Percentiles rank a stretch among this genome's conserved stretches.
These are phyloP conservation scores for Gryllus bimaculatus DNA, from an alignment of 1,140 invertebrate species.

Conservation along the genomic window DNA sequence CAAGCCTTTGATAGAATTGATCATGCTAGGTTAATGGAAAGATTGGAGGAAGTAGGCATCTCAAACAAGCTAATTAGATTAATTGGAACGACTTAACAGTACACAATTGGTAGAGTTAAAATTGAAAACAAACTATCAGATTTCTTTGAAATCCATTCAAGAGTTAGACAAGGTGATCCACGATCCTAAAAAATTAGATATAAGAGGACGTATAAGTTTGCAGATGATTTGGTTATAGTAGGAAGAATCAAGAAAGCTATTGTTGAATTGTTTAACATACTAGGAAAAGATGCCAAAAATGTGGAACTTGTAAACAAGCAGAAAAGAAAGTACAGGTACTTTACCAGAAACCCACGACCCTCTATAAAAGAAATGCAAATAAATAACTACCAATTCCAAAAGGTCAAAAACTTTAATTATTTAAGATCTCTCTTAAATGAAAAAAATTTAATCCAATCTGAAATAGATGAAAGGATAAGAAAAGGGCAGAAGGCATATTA, in stretches of 20 bases:
- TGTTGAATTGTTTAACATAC: conserved; percentile 2
- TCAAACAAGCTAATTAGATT: conserved; percentile 18
- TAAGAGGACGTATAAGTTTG: neutral
- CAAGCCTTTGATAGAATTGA: conserved; percentile 23
- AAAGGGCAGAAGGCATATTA: no score
- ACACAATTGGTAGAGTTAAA: conserved; percentile 5
- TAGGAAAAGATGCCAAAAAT: conserved; percentile 7
- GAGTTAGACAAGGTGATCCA: conserved; percentile 22
- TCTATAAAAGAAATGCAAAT: neutral
- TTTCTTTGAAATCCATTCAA: conserved; percentile 17
- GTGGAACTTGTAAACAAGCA: neutral
- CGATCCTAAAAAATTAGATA: conserved; percentile 8
- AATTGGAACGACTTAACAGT: conserved; percentile 18
- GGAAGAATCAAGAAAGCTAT: neutral
- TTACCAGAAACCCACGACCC: neutral
- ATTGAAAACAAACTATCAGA: conserved; percentile 8
- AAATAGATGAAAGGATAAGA: no score
- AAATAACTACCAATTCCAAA: neutral
- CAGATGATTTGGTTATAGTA: conserved; percentile 20
- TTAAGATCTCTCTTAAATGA: neutral
- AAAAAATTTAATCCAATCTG: neutral
- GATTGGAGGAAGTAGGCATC: conserved; percentile 8
- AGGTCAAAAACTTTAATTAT: conserved; percentile 6
- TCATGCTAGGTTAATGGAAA: conserved; percentile 2
- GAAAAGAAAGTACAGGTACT: neutral